Percentiles rank a stretch among this genome's conserved stretches.
phyloP scores from a whole-genome alignment of 2,888 invertebrate genomes.

The Xestia xanthographa region DNA sequence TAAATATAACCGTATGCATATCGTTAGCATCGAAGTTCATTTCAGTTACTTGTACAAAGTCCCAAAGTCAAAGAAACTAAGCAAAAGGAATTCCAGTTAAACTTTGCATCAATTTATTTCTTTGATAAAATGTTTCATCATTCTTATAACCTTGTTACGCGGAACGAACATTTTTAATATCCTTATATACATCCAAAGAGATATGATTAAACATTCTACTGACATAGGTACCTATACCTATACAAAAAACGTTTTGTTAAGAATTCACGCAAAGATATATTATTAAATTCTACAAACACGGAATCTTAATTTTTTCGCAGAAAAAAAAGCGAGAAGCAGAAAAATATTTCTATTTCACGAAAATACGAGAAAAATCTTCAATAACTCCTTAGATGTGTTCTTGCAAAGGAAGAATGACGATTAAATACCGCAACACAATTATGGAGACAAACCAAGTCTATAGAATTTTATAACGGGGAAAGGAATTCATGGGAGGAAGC shows the following conservation, averaged over 20 bases:
- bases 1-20: constrained; percentile 29
- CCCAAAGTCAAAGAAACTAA: constrained; percentile 37
- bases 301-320: constrained; percentile 50
- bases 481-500: constrained; percentile 11
- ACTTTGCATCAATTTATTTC: constrained; percentile 49
- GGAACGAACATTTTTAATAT: constrained; percentile 61
- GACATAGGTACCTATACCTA: constrained; percentile 31
- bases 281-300: constrained; percentile 63
- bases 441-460: constrained; percentile 17
- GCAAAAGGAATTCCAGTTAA: constrained; percentile 30
- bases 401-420: constrained; percentile 52
- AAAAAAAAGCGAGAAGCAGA: constrained; percentile 14
- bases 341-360: constrained; percentile 26
- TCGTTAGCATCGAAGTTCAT: constrained; percentile 30
- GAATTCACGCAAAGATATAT: constrained; percentile 57
- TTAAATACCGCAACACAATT: constrained; percentile 56
- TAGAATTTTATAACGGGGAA: constrained; percentile 17
- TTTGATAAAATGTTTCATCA: constrained; percentile 53
- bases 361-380: constrained; percentile 43
- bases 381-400: constrained; percentile 53
- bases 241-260: constrained; percentile 45
- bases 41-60: constrained; percentile 2
- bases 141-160: constrained; percentile 42
- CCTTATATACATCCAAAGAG: constrained; percentile 48
- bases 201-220: constrained; percentile 59